phyloP scores from a whole-genome alignment of 2,888 invertebrate species.

The Autographa gamma region DNA sequence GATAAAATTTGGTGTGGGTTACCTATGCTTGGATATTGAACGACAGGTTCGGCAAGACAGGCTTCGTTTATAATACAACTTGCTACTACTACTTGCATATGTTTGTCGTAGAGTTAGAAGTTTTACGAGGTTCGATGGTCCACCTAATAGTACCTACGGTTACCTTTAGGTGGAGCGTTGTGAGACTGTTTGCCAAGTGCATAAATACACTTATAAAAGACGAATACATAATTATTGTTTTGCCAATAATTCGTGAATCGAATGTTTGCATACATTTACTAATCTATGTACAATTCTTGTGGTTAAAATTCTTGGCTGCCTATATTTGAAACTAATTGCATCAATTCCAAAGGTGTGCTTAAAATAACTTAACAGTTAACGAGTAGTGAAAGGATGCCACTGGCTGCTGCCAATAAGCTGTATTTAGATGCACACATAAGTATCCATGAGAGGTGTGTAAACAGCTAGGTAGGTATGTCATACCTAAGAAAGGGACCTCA shows the following conservation, averaged over 20 bases:
- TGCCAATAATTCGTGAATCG: not conserved
- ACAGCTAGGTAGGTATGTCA: not conserved
- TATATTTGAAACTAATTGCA: not conserved
- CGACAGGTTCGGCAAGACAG: no score
- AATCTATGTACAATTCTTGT: not conserved
- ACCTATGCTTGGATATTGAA: no score
- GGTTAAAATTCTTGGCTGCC: not conserved
- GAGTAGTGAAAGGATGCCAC: constrained; percentile 33
- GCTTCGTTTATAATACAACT: no score
- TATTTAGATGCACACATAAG: not conserved
- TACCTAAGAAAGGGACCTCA: not conserved
- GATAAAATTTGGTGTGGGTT: no score
- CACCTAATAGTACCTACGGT: no score
- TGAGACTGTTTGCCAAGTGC: no score
- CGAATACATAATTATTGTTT: no score
- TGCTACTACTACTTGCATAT: no score
- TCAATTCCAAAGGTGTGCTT: not conserved
- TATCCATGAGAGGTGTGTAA: not conserved
- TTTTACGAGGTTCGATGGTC: no score
- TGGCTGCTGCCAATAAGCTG: not conserved
- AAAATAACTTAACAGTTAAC: constrained; percentile 5
- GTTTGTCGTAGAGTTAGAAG: no score
- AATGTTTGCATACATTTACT: not conserved
- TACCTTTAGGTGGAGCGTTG: no score
- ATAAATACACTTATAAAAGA: no score